Conservation (phyloP, 2,888 invertebrate genomes). For the Calephelis perditalis region DNA sequence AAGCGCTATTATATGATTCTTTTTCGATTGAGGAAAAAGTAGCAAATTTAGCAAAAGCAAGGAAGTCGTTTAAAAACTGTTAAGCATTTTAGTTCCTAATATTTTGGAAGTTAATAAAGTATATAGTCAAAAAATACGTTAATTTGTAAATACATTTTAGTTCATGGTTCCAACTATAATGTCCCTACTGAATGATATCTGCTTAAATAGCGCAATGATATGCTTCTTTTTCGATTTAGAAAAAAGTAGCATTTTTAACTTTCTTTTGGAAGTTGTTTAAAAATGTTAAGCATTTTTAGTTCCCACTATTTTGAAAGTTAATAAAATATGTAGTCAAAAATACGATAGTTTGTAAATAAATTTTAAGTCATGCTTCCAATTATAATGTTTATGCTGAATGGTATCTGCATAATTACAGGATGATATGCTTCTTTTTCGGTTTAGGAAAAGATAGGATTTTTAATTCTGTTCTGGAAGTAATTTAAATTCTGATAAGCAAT, state of each 20-base stretch:
- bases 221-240: neutral
- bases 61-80: too few species aligned
- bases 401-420: neutral
- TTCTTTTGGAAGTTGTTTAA: too few species aligned
- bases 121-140: too few species aligned
- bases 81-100: too few species aligned
- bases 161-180: neutral
- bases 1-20: neutral
- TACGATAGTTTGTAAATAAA: constrained; percentile 4
- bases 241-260: too few species aligned
- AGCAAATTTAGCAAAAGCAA: too few species aligned
- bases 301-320: too few species aligned
- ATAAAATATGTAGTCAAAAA: neutral
- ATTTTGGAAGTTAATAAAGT: too few species aligned
- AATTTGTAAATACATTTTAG: constrained; percentile 4
- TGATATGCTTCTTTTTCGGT: neutral
- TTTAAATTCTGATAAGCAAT: too few species aligned
- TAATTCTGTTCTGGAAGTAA: too few species aligned
- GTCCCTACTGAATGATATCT: constrained; percentile 1
- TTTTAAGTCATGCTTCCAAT: neutral
- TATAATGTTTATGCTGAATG: neutral
- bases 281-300: too few species aligned
- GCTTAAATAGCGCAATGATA: neutral
- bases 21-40: neutral
- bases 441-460: too few species aligned